Evolutionary conservation across 2,888 invertebrate genomes (phyloP).

Genomic region (Ephialtes manifestator): DNA sequence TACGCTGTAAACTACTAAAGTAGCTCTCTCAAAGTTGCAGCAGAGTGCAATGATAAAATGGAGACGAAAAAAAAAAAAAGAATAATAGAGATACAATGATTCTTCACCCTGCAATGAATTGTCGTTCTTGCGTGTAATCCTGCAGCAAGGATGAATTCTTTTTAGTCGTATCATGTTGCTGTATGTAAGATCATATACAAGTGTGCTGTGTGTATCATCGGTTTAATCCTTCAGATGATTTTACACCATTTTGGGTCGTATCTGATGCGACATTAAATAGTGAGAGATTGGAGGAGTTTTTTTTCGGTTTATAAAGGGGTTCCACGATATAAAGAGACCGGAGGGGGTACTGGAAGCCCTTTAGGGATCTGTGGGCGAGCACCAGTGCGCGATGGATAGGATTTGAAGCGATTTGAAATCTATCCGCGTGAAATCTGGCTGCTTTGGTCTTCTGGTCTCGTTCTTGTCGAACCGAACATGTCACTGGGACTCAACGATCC

Average conservation of each 20-base stretch:
- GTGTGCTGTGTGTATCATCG: conserved; percentile 33
- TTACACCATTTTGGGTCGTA: conserved; percentile 80
- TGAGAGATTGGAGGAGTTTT: conserved; percentile 70
- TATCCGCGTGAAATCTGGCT: conserved; percentile 83
- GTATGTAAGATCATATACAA: conserved; percentile 21
- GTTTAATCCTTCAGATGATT: conserved; percentile 77
- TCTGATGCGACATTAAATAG: conserved; percentile 80
- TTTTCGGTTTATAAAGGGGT: conserved; percentile 67
- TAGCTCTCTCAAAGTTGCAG: background rate
- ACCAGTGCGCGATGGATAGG: conserved; percentile 81
- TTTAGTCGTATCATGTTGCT: conserved; percentile 25
- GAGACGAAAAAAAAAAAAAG: conserved; percentile 11
- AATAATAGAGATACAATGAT: background rate
- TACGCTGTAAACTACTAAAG: background rate
- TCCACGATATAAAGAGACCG: conserved; percentile 58
- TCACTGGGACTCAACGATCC: conserved; percentile 38
- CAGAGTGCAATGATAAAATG: background rate
- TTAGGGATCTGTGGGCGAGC: conserved; percentile 76
- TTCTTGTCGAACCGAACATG: conserved; percentile 17
- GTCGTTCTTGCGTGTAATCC: conserved; percentile 62
- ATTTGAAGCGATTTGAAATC: conserved; percentile 84
- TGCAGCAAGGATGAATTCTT: conserved; percentile 39
- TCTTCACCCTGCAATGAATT: conserved; percentile 9
- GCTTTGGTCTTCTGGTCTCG: conserved; percentile 44
- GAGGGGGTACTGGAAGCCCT: conserved; percentile 48